A percentile compares a stretch with the other conserved stretches of the same genome.
Evolutionary conservation across 2,113 vertebrate species (phyloP).

Genomic region (Mola mola): DNA sequence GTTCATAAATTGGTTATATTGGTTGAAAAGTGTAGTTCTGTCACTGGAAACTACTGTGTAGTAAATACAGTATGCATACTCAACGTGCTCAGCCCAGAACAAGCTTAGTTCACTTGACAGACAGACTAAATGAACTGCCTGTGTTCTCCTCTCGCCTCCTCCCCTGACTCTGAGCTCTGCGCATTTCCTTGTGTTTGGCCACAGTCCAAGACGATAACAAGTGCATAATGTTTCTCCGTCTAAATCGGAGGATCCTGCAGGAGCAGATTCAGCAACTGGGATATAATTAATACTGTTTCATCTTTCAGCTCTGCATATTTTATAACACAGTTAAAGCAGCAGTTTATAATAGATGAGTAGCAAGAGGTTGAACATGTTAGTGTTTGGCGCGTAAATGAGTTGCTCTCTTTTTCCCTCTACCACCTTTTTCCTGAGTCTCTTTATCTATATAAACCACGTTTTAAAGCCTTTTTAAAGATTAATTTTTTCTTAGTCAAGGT

Average conservation of each 20-base stretch:
- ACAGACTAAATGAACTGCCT: constrained; percentile 20
- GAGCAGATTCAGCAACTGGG: constrained; percentile 12
- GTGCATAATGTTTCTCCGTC: constrained; percentile 26
- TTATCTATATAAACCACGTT: too few relatives aligned
- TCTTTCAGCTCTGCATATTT: constrained; percentile 32
- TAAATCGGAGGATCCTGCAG: constrained; percentile 25
- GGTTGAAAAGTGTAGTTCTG: too few relatives aligned
- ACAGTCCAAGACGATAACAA: constrained; percentile 26
- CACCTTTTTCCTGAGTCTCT: too few relatives aligned
- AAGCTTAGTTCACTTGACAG: constrained; percentile 7
- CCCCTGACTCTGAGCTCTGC: constrained; percentile 1
- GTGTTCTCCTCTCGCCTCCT: not conserved
- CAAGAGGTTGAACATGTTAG: constrained; percentile 24
- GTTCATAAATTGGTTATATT: constrained; percentile 6
- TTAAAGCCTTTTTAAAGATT: too few relatives aligned
- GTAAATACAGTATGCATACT: not conserved
- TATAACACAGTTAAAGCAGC: constrained; percentile 32
- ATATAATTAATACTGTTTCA: constrained; percentile 16
- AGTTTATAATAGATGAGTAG: constrained; percentile 52
- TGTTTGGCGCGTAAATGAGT: constrained; percentile 16
- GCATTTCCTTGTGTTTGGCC: constrained; percentile 22
- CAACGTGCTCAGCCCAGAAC: not conserved
- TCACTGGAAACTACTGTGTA: not conserved
- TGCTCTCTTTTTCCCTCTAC: not conserved
- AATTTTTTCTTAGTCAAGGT: too few relatives aligned